phyloP scores from a whole-genome alignment of 2,113 vertebrate genomes.

The Caracal caracal region DNA sequence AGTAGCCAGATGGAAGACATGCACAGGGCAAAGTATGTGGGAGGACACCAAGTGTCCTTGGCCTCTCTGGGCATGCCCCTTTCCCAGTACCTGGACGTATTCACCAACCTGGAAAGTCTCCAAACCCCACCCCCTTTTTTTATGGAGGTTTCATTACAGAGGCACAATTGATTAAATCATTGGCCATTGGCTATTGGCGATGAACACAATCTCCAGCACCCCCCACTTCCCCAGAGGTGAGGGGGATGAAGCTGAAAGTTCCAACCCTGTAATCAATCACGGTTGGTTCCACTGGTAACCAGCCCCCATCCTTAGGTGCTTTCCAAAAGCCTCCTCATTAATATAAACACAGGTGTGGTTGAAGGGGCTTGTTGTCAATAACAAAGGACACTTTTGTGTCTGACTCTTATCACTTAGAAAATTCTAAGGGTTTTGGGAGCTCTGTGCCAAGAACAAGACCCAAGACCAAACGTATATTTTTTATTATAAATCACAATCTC shows the following conservation, averaged over 20 bases:
- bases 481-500: background rate
- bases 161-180: background rate
- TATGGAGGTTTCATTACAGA: background rate
- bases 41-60: background rate
- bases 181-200: background rate
- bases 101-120: background rate
- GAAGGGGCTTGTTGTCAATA: background rate
- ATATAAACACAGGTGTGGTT: background rate
- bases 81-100: background rate
- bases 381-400: background rate
- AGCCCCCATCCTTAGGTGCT: background rate
- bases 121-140: background rate
- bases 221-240: background rate
- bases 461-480: background rate
- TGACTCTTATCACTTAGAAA: background rate
- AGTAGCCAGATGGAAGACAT: background rate
- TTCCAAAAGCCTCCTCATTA: background rate
- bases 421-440: background rate
- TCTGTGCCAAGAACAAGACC: background rate
- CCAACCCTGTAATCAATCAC: background rate
- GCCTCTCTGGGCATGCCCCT: background rate
- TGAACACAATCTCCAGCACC: background rate
- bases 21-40: background rate
- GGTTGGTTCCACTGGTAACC: background rate
- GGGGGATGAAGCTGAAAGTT: background rate